Conservation (phyloP, 1,140 invertebrate genomes). For the Zaprionus ghesquierei region DNA sequence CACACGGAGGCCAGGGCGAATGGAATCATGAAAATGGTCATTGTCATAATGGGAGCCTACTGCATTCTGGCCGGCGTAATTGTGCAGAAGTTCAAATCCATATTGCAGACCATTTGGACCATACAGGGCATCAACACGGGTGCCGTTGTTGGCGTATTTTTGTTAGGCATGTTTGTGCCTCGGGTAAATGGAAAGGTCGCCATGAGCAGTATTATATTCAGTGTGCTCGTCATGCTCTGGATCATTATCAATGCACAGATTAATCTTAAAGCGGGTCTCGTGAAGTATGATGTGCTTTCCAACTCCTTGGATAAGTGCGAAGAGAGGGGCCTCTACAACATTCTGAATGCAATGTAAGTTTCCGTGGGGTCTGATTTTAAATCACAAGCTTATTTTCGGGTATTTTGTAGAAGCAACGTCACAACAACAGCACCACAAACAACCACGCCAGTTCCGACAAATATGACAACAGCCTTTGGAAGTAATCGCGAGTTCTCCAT, state of each 20-base stretch:
- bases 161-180: constrained; percentile 89
- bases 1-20: constrained; percentile 85
- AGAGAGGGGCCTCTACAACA: constrained; percentile 63
- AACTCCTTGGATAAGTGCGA: constrained; percentile 85
- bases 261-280: constrained; percentile 85
- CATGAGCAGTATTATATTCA: constrained; percentile 86
- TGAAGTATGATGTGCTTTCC: constrained; percentile 83
- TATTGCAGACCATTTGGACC: constrained; percentile 86
- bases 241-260: constrained; percentile 90
- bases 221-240: constrained; percentile 88
- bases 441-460: constrained; percentile 5
- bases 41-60: constrained; percentile 84
- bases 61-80: constrained; percentile 86
- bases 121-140: constrained; percentile 87
- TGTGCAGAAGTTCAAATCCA: constrained; percentile 86
- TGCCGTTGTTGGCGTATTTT: constrained; percentile 88
- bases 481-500: constrained; percentile 83
- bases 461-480: constrained; percentile 61
- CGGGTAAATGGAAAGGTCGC: constrained; percentile 87
- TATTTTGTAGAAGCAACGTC: constrained; percentile 17
- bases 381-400: background rate
- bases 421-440: constrained; percentile 23
- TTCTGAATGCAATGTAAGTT: constrained; percentile 62
- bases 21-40: constrained; percentile 86
- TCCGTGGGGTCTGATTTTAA: background rate